Percentiles rank a stretch among this genome's conserved stretches.
These are phyloP conservation scores for Cantharis rufa DNA, from an alignment of 2,888 invertebrate species.

Conservation along the genomic window DNA sequence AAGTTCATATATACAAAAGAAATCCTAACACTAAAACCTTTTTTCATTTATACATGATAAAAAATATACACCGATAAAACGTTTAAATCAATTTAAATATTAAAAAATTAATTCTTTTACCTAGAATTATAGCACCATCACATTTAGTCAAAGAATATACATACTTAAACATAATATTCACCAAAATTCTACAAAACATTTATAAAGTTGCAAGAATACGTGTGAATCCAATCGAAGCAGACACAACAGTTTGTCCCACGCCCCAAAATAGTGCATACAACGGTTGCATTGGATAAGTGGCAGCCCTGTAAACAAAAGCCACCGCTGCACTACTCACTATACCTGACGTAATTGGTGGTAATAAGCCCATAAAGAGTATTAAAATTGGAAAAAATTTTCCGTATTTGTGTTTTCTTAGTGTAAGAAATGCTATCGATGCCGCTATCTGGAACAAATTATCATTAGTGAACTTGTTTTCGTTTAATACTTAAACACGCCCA, in stretches of 20 bases:
- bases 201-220: slow-evolving; percentile 90
- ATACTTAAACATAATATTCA: slow-evolving; percentile 19
- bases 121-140: slow-evolving; percentile 53
- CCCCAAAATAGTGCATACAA: slow-evolving; percentile 94
- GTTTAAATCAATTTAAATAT: slow-evolving; percentile 20
- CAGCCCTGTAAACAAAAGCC: slow-evolving; percentile 91
- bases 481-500: slow-evolving; percentile 23
- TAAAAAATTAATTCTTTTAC: slow-evolving; percentile 23
- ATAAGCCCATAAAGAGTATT: slow-evolving; percentile 85
- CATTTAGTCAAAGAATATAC: slow-evolving; percentile 44
- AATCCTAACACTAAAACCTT: slow-evolving; percentile 40
- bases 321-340: slow-evolving; percentile 89
- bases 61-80: slow-evolving; percentile 37
- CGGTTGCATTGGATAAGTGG: slow-evolving; percentile 86
- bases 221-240: slow-evolving; percentile 89
- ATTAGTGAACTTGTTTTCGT: background rate
- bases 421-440: slow-evolving; percentile 87
- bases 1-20: slow-evolving; percentile 48
- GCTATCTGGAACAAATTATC: slow-evolving; percentile 64
- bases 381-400: slow-evolving; percentile 92
- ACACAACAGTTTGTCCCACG: slow-evolving; percentile 87
- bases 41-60: slow-evolving; percentile 38
- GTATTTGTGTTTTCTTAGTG: slow-evolving; percentile 90
- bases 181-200: slow-evolving; percentile 16
- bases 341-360: slow-evolving; percentile 87